phyloP scores from a whole-genome alignment of 1,140 invertebrate species.

The Diploscapter pachys region DNA sequence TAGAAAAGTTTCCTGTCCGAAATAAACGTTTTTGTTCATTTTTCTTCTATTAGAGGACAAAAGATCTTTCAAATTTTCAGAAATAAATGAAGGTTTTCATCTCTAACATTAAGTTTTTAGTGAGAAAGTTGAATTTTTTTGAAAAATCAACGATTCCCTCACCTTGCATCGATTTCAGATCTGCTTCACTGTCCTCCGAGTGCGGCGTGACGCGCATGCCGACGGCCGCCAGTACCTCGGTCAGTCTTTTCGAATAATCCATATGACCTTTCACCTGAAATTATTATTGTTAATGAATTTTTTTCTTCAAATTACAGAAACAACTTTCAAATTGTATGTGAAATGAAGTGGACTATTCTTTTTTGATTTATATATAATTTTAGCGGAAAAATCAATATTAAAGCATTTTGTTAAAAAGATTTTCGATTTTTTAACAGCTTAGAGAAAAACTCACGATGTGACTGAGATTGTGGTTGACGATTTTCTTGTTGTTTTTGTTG shows the following conservation, averaged over 20 bases:
- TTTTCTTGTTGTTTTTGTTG: slow-evolving; percentile 59
- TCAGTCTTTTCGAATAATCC: slow-evolving; percentile 53
- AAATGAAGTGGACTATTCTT: not conserved
- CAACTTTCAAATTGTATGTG: slow-evolving; percentile 13
- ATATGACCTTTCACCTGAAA: slow-evolving; percentile 54
- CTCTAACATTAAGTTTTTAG: too few relatives aligned
- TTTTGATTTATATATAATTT: slow-evolving; percentile 5
- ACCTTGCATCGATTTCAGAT: slow-evolving; percentile 5
- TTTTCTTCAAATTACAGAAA: not conserved
- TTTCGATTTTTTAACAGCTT: not conserved
- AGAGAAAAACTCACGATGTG: slow-evolving; percentile 49
- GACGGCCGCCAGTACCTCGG: slow-evolving; percentile 53
- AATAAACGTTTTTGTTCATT: too few relatives aligned
- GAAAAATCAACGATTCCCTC: too few relatives aligned
- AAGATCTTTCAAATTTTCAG: not conserved
- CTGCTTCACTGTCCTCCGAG: slow-evolving; percentile 10
- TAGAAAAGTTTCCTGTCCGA: too few relatives aligned
- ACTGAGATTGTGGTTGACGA: slow-evolving; percentile 53
- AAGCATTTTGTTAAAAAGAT: not conserved
- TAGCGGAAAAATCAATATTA: not conserved
- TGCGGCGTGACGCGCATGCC: slow-evolving; percentile 45
- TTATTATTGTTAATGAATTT: slow-evolving; percentile 12
- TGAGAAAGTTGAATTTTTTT: too few relatives aligned
- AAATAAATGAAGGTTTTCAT: too few relatives aligned
- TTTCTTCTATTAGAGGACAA: too few relatives aligned